Base-by-base conservation (phyloP, 2,797 vertebrate species). In the Synaphobranchus kaupii region DNA sequence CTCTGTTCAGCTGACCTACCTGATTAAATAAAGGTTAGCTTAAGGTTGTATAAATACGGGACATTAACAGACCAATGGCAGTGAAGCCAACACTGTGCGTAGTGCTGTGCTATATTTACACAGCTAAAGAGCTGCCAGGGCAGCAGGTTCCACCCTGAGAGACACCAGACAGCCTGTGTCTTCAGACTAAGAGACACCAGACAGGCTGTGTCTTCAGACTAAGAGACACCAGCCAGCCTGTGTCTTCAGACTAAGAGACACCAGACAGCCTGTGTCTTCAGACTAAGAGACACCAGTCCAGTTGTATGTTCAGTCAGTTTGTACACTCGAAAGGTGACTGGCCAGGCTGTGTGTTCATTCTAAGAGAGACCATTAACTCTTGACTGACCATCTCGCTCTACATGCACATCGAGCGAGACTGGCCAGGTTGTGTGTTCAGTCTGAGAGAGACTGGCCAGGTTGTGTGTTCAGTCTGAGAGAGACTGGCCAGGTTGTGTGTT, bases 21-120 rank as follows among this genome's bases (percentile, higher is more conserved):
- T 39, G 71, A 73, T 39, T 73, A 73, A 39, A 73, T 39, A 80
- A 80, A 34, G 31, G 28, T 39, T 39, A 34, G 15, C 63, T 39
- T 44, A 48, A 80, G 39, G 12, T 22, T 80, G 15, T 22, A 80
- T 44, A 80, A 80, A 80, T 47, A 80, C 47, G 15, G 76, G 34
- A 7, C 76, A 34, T 4, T 73, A 20, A 73, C 2, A 73, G 34
- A 34, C 12, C 31, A 73, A 73, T 12, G 13, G 71, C 34, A 66
- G 76, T 47, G 34, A 80, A 4, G 76, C 44, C 20, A 17, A 31
- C 39, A 31, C 28, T 76, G 28, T 39, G 34, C 13, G 20, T 22
- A n/a, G 63, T 7, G 63, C 63, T 66, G 63, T 66, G n/a, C 22
- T 66, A 28, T 73, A 47, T 80, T 80, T 80, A 47, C 76, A 80